A percentile compares a stretch with the other conserved stretches of the same genome.
phyloP scores from a whole-genome alignment of 2,113 vertebrate species.

The Pollachius pollachius region DNA sequence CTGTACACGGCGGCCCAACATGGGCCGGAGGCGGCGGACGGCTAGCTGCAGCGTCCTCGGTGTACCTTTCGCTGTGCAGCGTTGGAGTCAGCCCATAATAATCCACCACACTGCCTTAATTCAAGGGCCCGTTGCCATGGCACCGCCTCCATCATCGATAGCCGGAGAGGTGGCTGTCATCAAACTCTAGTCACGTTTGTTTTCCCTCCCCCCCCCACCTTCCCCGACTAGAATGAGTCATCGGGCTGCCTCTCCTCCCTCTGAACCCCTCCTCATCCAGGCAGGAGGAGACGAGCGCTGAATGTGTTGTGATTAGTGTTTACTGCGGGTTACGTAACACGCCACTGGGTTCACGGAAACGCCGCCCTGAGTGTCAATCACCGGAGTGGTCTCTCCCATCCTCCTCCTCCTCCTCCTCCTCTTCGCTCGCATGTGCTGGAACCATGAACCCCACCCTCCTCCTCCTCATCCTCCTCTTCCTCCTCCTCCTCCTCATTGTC shows the following conservation, averaged over 20 bases:
- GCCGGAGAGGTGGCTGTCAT: conserved; percentile 38
- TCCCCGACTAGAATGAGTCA: conserved; percentile 3
- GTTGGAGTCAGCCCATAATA: conserved; percentile 75
- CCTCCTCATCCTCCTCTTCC: too few relatives aligned
- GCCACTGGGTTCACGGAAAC: background rate
- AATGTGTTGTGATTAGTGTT: background rate
- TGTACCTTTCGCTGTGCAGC: conserved; percentile 22
- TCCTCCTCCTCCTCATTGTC: too few relatives aligned
- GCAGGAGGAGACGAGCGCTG: background rate
- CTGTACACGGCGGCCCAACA: too few relatives aligned
- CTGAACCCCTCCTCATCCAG: background rate
- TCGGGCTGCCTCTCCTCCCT: background rate
- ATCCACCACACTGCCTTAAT: conserved; percentile 64
- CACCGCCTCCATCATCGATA: conserved; percentile 71
- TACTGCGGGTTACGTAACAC: background rate
- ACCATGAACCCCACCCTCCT: too few relatives aligned
- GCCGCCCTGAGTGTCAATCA: too few relatives aligned
- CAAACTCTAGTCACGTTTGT: conserved; percentile 56
- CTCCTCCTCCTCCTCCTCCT: too few relatives aligned
- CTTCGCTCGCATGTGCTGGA: too few relatives aligned
- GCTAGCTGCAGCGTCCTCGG: conserved; percentile 37
- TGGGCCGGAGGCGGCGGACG: background rate
- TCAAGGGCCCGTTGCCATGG: conserved; percentile 70
- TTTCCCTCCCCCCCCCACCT: conserved; percentile 39
- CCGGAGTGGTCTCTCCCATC: too few relatives aligned